Evolutionary conservation across 2,888 invertebrate species (phyloP), one percentile per base, ranked within the genome.

Genomic region (Halictus ligatus): DNA sequence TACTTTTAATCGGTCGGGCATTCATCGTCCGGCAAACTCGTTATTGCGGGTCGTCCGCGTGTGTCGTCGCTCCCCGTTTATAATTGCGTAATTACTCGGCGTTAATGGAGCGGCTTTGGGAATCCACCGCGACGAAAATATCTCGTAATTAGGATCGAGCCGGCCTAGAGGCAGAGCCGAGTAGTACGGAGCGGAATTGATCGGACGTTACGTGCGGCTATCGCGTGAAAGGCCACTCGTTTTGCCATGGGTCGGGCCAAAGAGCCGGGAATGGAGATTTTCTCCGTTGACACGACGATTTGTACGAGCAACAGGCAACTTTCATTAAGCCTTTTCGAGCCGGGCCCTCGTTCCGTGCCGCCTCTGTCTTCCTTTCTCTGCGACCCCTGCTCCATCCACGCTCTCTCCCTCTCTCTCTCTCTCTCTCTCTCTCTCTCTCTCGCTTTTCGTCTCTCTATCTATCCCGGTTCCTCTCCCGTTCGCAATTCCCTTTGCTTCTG

Each of bases 291-390:
- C 89, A 86, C 84, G 89, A 88, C 91, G 89, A 91, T 91, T 91
- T 91, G 89, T 86, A 88, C 89, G 90, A 92, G 92, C 92, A 92
- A 92, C 92, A 92, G 92, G 92, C 92, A 92, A 92, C 92, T 92
- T 92, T 92, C 92, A 92, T 92, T 91, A 92, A 92, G 92, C 92
- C 92, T 92, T 92, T 92, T 91, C 91, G 88, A 91, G 86, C 89
- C 54, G 71, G 58, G 48, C 71, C 72, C 76, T 54, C 80, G 40
- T 48, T 60, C 48, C 67, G 43, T 48, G 75, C 76, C 40, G 75
- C 76, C 29, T 75, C 43, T 69, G 43, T 81, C 77, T 54, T 58
- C 35, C 43, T 58, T 74, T 76, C 60, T 74, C 75, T 43, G 6
- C 48, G 64, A 15, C 64, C 29, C 64, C 29, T 7, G 54, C 54